Base-by-base conservation (phyloP, 1,140 invertebrate genomes). In the Drosophila takahashii region DNA sequence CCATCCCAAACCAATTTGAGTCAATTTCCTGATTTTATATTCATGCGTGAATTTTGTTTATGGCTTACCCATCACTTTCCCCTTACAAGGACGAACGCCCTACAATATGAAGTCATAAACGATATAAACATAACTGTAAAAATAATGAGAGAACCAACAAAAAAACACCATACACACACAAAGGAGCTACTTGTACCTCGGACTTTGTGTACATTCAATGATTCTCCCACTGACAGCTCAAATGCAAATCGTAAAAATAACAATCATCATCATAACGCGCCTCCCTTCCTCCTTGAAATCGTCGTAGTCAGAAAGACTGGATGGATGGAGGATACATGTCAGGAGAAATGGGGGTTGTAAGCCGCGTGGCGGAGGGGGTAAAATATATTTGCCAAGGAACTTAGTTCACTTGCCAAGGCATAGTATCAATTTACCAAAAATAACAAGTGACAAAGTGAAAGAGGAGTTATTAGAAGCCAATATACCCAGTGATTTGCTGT, bases 361-460 rank as follows among this genome's bases (percentile, higher is more conserved):
- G 39, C 3, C 9, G 26, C 16, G 9, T 26, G 51, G 10, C n/a
- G 16, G 36, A 32, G 13, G 51, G 72, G 39, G 26, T 47, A 67
- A 57, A 76, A 39, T 77, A 39, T 77, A 77, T 77, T 54, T 70
- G 26, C 66, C 66, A 56, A 70, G 66, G 65, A 56, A 70, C 66
- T 70, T 48, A 69, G 66, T 56, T 74, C 59, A 62, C 70, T 75
- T 74, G 51, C 53, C 52, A 56, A 61, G 73, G 62, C 74, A 64
- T 62, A 76, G 71, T 87, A 89, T 87, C 83, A 87, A 79, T 89
- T 87, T 87, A 79, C 75, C 72, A 66, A 74, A 69, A 79, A 83
- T 85, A 79, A 73, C 52, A 74, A 74, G 57, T 51, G 39, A 59
- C 29, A 8, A 32, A 9, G 8, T 9, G 7, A 9, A 8, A 32